These are phyloP conservation scores for Disparrhopalites patrizii DNA, from an alignment of 2,888 invertebrate species.

Conservation along the genomic window DNA sequence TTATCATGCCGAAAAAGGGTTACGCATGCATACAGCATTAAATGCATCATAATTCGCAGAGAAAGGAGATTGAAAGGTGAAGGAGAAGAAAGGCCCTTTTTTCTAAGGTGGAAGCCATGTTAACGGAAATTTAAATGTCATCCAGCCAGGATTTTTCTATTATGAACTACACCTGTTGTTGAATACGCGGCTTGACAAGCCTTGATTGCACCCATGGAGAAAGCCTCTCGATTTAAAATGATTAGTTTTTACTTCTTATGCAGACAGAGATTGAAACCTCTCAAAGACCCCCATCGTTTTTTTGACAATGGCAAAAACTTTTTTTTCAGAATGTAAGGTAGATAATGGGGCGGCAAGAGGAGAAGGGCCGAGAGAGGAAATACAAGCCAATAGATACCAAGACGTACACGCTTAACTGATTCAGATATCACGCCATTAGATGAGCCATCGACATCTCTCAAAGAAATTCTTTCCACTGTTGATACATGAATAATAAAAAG, in stretches of 20 bases:
- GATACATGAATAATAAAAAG: constrained; percentile 25
- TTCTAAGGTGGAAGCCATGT: too few species aligned
- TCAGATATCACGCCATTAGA: constrained; percentile 28
- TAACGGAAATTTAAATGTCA: constrained; percentile 9
- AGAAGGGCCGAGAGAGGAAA: constrained; percentile 20
- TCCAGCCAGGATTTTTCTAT: constrained; percentile 8
- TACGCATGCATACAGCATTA: too few species aligned
- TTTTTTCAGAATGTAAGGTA: constrained; percentile 21
- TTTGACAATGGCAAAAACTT: constrained; percentile 20
- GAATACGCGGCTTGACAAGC: constrained; percentile 7
- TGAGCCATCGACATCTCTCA: constrained; percentile 25
- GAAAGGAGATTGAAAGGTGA: constrained; percentile 1
- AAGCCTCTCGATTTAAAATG: constrained; percentile 16
- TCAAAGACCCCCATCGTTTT: constrained; percentile 25
- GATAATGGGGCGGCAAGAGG: constrained; percentile 28
- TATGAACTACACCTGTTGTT: constrained; percentile 10
- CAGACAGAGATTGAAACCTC: constrained; percentile 19
- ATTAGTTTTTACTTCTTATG: constrained; percentile 18
- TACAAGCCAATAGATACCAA: constrained; percentile 14
- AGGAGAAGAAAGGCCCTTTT: too few species aligned
- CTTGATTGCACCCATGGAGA: constrained; percentile 17
- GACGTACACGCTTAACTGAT: constrained; percentile 23
- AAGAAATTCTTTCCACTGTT: constrained; percentile 27
- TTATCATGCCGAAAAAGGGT: too few species aligned
- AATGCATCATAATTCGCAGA: too few species aligned